These are phyloP conservation scores for Furcifer pardalis DNA, from an alignment of 2,797 vertebrate species.

Conservation along the genomic window DNA sequence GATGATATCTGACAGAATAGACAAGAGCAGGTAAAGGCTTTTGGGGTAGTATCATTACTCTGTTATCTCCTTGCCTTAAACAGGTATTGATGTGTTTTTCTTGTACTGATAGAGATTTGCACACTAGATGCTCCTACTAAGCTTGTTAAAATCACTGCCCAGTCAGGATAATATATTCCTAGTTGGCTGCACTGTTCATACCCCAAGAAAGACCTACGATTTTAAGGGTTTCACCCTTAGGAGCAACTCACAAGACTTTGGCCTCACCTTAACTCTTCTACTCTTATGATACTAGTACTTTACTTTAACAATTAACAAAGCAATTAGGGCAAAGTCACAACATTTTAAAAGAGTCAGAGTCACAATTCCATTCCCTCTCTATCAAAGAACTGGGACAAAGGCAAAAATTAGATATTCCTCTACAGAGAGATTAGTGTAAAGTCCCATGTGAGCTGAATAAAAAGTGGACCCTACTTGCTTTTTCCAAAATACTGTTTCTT, in stretches of 20 bases:
- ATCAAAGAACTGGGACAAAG: not conserved
- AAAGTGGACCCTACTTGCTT: slow-evolving; percentile 11
- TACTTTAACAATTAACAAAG: not conserved
- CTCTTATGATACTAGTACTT: not conserved
- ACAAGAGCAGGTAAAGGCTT: not conserved
- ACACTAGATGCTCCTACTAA: not conserved
- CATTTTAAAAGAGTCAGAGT: not conserved
- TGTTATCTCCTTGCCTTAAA: not conserved
- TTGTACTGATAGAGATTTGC: not conserved
- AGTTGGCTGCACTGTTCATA: not conserved
- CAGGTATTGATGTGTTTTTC: not conserved
- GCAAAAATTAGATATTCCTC: slow-evolving; percentile 13
- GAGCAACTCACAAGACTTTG: not conserved
- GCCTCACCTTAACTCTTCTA: not conserved
- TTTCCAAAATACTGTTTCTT: not conserved
- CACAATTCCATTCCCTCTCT: not conserved
- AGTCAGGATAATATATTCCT: not conserved
- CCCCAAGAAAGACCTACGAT: not conserved
- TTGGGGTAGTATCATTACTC: too few species aligned
- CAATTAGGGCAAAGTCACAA: not conserved
- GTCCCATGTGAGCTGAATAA: slow-evolving; percentile 25
- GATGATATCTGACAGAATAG: not conserved
- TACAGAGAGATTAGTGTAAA: slow-evolving; percentile 28
- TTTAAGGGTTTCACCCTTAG: not conserved
- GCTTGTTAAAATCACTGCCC: not conserved